Evolutionary conservation across 2,888 invertebrate genomes (phyloP).

Genomic region (Ecdyonurus torrentis): DNA sequence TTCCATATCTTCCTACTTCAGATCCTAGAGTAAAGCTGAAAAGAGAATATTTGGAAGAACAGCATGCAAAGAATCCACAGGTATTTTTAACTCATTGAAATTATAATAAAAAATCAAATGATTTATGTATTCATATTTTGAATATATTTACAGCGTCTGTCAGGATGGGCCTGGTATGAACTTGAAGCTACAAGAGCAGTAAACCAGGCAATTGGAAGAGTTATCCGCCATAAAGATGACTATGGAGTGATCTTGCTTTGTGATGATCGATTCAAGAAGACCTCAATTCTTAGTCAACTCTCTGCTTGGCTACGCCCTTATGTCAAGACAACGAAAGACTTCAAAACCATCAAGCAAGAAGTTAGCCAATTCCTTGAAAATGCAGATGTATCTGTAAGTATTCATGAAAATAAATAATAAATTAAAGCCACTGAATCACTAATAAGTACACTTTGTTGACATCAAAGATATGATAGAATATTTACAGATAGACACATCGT

Average conservation of each 20-base stretch:
- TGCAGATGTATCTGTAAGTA: conserved; percentile 36
- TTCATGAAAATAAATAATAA: too few relatives aligned
- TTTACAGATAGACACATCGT: too few relatives aligned
- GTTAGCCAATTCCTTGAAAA: conserved; percentile 55
- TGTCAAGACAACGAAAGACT: conserved; percentile 40
- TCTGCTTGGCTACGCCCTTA: conserved; percentile 71
- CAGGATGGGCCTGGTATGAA: conserved; percentile 78
- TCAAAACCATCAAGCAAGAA: conserved; percentile 53
- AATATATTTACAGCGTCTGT: conserved; percentile 39
- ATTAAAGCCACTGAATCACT: too few relatives aligned
- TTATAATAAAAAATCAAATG: not conserved
- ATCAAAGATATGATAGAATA: too few relatives aligned
- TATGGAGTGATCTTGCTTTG: conserved; percentile 90
- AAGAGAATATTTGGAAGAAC: conserved; percentile 70
- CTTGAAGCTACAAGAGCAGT: conserved; percentile 91
- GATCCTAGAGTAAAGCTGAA: conserved; percentile 87
- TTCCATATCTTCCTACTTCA: conserved; percentile 87
- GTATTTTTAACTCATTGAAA: not conserved
- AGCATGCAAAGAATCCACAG: conserved; percentile 25
- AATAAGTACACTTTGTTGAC: too few relatives aligned
- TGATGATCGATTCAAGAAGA: conserved; percentile 58
- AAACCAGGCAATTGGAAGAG: conserved; percentile 96
- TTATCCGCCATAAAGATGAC: conserved; percentile 88
- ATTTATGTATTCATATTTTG: not conserved
- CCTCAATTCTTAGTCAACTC: conserved; percentile 45